Percentiles rank a stretch among this genome's conserved stretches.
Conservation (phyloP, 2,888 invertebrate species). For the Netelia fuscicornis region DNA sequence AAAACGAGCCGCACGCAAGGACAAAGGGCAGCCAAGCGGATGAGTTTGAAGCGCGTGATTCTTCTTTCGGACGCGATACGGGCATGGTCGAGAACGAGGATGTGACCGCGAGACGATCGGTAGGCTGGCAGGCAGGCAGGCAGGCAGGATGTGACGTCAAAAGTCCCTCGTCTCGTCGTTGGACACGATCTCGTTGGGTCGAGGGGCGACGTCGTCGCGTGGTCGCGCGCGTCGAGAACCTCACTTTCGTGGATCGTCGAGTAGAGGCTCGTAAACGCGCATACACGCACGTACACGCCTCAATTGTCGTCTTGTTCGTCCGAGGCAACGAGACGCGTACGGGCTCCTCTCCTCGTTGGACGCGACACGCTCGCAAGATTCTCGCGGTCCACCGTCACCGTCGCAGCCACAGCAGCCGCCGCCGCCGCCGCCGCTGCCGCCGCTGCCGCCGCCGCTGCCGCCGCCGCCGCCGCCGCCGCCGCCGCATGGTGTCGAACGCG, state of each 20-base stretch:
- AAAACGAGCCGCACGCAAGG: background rate
- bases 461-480: no score
- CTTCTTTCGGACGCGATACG: background rate
- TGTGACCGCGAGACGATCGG: background rate
- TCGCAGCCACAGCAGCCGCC: no score
- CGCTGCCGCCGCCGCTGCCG: no score
- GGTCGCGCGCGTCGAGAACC: slow-evolving; percentile 7
- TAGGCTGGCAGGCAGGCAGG: slow-evolving; percentile 67
- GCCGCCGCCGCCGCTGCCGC: no score
- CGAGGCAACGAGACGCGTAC: background rate
- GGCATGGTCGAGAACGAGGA: background rate
- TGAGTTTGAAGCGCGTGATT: no score
- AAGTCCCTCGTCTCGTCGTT: slow-evolving; percentile 76
- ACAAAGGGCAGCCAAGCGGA: background rate
- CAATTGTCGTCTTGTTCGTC: background rate
- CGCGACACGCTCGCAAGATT: slow-evolving; percentile 6
- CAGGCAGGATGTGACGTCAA: slow-evolving; percentile 83
- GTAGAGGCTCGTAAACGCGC: slow-evolving; percentile 54
- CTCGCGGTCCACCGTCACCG: slow-evolving; percentile 28
- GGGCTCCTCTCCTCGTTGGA: background rate
- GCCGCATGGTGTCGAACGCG: background rate
- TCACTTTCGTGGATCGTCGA: no score
- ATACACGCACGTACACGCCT: slow-evolving; percentile 32
- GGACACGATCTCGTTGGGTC: slow-evolving; percentile 65
- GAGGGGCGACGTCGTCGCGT: slow-evolving; percentile 72